These are phyloP conservation scores for Pseudomyrmex pallidus DNA, from an alignment of 1,140 invertebrate genomes.

Conservation along the genomic window DNA sequence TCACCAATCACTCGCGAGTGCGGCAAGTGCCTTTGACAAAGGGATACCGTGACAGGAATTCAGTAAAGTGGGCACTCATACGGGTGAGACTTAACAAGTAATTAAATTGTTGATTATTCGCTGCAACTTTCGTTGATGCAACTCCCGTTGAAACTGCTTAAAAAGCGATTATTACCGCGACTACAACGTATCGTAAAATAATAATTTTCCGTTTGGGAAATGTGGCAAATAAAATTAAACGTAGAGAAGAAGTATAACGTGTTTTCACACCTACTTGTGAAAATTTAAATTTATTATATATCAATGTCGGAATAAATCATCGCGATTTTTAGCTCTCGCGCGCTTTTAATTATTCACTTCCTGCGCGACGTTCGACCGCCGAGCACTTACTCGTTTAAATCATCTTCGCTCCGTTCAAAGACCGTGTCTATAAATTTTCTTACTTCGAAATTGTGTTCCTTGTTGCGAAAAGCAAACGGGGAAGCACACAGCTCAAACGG, in stretches of 20 bases:
- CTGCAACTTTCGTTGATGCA: background rate
- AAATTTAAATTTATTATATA: background rate
- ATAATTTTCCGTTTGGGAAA: background rate
- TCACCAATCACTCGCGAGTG: constrained; percentile 20
- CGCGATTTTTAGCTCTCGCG: background rate
- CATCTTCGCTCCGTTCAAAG: background rate
- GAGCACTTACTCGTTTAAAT: too few species aligned
- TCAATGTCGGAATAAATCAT: background rate
- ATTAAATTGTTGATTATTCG: constrained; percentile 40
- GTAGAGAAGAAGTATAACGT: background rate
- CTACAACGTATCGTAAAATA: background rate
- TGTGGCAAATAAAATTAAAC: background rate
- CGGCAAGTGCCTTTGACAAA: constrained; percentile 33
- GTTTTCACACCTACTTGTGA: too few species aligned
- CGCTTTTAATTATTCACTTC: background rate
- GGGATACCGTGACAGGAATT: background rate
- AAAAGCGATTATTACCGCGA: background rate
- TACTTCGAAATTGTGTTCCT: constrained; percentile 1
- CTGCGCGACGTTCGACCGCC: background rate
- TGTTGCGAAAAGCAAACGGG: constrained; percentile 38
- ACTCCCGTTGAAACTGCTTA: background rate
- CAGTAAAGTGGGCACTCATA: background rate
- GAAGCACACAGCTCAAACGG: constrained; percentile 23
- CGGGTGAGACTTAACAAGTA: background rate
- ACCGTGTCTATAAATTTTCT: background rate